These are phyloP conservation scores for Drosophila lini DNA, from an alignment of 1,140 invertebrate genomes.

Conservation along the genomic window DNA sequence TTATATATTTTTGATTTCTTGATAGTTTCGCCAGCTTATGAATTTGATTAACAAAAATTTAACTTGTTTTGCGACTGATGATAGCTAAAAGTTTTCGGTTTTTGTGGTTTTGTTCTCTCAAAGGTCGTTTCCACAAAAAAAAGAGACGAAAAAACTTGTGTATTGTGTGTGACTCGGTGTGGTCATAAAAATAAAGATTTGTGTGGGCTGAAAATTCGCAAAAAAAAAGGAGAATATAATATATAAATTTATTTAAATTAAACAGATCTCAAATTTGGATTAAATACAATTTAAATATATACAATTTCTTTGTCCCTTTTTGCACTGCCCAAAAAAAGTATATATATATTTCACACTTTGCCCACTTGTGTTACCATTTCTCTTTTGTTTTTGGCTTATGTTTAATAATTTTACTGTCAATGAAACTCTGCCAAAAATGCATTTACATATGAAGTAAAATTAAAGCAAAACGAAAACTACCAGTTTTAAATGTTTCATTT, in stretches of 20 bases:
- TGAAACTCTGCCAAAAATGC: slow-evolving; percentile 64
- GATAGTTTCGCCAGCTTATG: slow-evolving; percentile 59
- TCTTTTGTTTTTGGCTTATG: slow-evolving; percentile 44
- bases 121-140: slow-evolving; percentile 62
- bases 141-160: slow-evolving; percentile 11
- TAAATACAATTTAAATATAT: slow-evolving; percentile 35
- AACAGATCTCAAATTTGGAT: slow-evolving; percentile 20
- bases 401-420: slow-evolving; percentile 63
- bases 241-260: slow-evolving; percentile 45
- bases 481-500: slow-evolving; percentile 56
- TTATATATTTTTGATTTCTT: slow-evolving; percentile 37
- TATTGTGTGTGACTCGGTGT: slow-evolving; percentile 44
- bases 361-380: slow-evolving; percentile 12
- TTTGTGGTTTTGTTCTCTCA: slow-evolving; percentile 71
- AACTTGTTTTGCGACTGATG: slow-evolving; percentile 69
- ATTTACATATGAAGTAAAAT: slow-evolving; percentile 68
- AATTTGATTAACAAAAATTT: slow-evolving; percentile 73
- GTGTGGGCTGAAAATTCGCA: slow-evolving; percentile 38
- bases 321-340: not conserved
- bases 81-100: slow-evolving; percentile 48
- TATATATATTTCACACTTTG: slow-evolving; percentile 1
- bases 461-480: slow-evolving; percentile 37
- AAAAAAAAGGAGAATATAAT: slow-evolving; percentile 12
- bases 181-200: slow-evolving; percentile 46
- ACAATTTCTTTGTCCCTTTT: slow-evolving; percentile 42